Percentiles rank a stretch among this genome's conserved stretches.
These are phyloP conservation scores for Pseudomugil tenellus DNA, from an alignment of 2,797 vertebrate genomes.

Conservation along the genomic window DNA sequence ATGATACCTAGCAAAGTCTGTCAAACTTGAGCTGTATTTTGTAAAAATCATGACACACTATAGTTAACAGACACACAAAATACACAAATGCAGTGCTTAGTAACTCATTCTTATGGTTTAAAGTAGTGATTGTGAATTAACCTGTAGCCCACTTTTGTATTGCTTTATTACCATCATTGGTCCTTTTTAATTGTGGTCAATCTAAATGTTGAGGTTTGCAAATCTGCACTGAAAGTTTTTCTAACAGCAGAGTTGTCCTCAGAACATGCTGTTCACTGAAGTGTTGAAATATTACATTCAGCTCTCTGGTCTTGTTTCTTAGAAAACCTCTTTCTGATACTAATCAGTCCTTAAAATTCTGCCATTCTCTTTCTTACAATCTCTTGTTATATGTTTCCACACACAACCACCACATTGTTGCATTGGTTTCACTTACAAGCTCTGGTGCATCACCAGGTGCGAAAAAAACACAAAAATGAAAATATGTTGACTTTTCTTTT, in stretches of 20 bases:
- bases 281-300: slow-evolving; percentile 9
- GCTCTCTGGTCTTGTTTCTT: slow-evolving; percentile 14
- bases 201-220: slow-evolving; percentile 28
- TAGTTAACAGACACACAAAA: slow-evolving; percentile 23
- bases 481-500: slow-evolving; percentile 46
- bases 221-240: slow-evolving; percentile 33
- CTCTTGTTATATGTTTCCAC: slow-evolving; percentile 15
- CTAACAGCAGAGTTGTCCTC: slow-evolving; percentile 44
- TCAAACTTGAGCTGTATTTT: slow-evolving; percentile 1
- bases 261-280: slow-evolving; percentile 24
- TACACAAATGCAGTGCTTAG: slow-evolving; percentile 8
- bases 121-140: slow-evolving; percentile 23
- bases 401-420: slow-evolving; percentile 54
- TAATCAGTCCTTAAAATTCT: slow-evolving; percentile 62
- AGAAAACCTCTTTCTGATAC: slow-evolving; percentile 39
- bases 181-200: slow-evolving; percentile 35
- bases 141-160: slow-evolving; percentile 38
- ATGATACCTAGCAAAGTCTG: slow-evolving; percentile 3
- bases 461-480: slow-evolving; percentile 30
- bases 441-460: slow-evolving; percentile 35
- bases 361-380: slow-evolving; percentile 15
- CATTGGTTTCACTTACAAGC: slow-evolving; percentile 27
- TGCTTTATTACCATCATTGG: slow-evolving; percentile 53
- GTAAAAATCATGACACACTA: slow-evolving; percentile 5
- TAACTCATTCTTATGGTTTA: slow-evolving; percentile 19